A percentile compares a stretch with the other conserved stretches of the same genome.
These are phyloP conservation scores for Ophion costatus DNA, from an alignment of 2,888 invertebrate genomes.

Conservation along the genomic window DNA sequence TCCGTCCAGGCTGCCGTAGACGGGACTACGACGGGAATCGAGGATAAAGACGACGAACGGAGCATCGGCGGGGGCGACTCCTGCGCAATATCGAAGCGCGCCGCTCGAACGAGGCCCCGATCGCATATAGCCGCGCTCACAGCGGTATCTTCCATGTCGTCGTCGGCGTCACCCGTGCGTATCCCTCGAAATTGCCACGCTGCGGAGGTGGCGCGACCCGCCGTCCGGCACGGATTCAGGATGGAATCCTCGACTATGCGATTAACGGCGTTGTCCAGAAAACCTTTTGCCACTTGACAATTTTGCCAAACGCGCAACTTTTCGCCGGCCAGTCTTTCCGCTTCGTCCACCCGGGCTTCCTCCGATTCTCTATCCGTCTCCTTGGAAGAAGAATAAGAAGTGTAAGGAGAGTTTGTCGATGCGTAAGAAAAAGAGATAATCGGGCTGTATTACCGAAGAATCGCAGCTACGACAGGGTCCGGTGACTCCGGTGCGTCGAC, in stretches of 20 bases:
- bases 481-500: constrained; percentile 71
- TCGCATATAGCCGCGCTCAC: constrained; percentile 90
- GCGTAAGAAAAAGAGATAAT: neutral
- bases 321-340: constrained; percentile 74
- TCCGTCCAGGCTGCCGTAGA: constrained; percentile 65
- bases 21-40: neutral
- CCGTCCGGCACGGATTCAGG: constrained; percentile 81
- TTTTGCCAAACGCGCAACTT: constrained; percentile 87
- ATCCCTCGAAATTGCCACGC: too few relatives aligned
- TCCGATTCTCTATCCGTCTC: neutral
- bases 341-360: constrained; percentile 71
- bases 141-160: constrained; percentile 88
- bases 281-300: constrained; percentile 88
- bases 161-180: constrained; percentile 77
- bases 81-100: constrained; percentile 58
- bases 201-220: neutral
- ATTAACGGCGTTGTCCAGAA: constrained; percentile 89
- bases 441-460: constrained; percentile 26
- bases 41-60: constrained; percentile 1
- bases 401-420: neutral
- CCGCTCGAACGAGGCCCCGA: constrained; percentile 85
- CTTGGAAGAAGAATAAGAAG: neutral
- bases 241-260: constrained; percentile 87
- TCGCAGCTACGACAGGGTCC: constrained; percentile 27
- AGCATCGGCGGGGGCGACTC: constrained; percentile 6